phyloP scores from a whole-genome alignment of 1,140 invertebrate species.

The Mactra quadrangularis region DNA sequence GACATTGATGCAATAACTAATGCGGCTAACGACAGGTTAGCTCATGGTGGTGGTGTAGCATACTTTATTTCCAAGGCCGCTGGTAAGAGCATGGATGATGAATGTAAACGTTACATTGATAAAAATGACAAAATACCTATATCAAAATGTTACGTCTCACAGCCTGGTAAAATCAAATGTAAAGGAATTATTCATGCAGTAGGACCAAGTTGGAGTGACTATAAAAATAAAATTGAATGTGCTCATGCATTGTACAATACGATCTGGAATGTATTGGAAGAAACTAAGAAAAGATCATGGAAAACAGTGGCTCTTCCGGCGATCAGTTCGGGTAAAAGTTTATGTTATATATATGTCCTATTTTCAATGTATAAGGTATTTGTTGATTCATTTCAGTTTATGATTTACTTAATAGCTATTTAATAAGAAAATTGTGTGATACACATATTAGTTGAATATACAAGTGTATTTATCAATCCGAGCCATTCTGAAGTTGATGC shows the following conservation, averaged over 20 bases:
- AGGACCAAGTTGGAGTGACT: conserved; percentile 57
- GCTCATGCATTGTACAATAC: conserved; percentile 49
- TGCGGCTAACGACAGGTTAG: conserved; percentile 63
- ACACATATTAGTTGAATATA: no score
- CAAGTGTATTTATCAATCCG: no score
- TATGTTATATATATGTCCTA: neutral
- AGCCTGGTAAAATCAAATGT: conserved; percentile 59
- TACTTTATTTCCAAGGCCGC: conserved; percentile 66
- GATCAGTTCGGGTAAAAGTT: conserved; percentile 63
- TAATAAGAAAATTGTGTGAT: no score
- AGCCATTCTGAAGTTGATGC: no score
- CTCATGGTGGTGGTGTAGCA: conserved; percentile 68
- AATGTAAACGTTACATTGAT: conserved; percentile 57
- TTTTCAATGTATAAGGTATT: no score
- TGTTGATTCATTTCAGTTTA: no score
- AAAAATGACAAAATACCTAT: conserved; percentile 6
- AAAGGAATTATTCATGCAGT: conserved; percentile 65
- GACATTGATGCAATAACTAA: conserved; percentile 67
- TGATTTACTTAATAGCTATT: no score
- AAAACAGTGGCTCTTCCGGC: conserved; percentile 51
- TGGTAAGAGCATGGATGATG: conserved; percentile 52
- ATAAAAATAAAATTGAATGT: conserved; percentile 33
- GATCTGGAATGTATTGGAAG: conserved; percentile 41
- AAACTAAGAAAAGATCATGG: conserved; percentile 4
- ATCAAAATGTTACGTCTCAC: conserved; percentile 47